A percentile compares a stretch with the other conserved stretches of the same genome.
Evolutionary conservation across 2,888 invertebrate species (phyloP).

Genomic region (Diarsia dahlii): DNA sequence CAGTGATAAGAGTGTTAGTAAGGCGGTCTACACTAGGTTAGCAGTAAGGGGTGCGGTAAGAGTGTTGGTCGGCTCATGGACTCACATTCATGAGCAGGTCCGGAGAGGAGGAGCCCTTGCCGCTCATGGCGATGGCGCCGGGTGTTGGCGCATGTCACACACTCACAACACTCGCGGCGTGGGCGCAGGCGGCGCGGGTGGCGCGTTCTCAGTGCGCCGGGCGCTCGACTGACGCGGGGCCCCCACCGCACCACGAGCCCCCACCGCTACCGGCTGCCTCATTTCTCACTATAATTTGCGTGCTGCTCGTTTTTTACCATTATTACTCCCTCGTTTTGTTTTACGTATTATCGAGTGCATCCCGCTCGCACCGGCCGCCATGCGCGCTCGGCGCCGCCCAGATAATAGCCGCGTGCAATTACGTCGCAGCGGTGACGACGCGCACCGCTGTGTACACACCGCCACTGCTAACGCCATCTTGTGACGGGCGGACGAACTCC

Average conservation of each 20-base stretch:
- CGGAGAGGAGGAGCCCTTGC: constrained; percentile 69
- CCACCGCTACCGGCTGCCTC: constrained; percentile 91
- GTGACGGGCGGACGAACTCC: constrained; percentile 78
- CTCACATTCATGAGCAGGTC: constrained; percentile 91
- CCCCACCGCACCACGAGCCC: constrained; percentile 86
- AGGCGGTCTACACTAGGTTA: constrained; percentile 47
- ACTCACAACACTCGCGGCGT: constrained; percentile 86
- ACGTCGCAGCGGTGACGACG: constrained; percentile 76
- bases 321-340: constrained; percentile 91
- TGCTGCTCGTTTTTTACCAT: constrained; percentile 91
- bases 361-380: constrained; percentile 91
- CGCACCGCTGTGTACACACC: constrained; percentile 38
- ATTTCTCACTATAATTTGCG: constrained; percentile 91
- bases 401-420: constrained; percentile 90
- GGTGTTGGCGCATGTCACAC: constrained; percentile 87
- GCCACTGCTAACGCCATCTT: constrained; percentile 85
- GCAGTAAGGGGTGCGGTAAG: constrained; percentile 49
- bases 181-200: constrained; percentile 86
- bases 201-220: constrained; percentile 83
- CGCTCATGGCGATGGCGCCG: constrained; percentile 69
- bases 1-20: constrained; percentile 60
- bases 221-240: constrained; percentile 87
- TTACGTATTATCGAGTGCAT: constrained; percentile 91
- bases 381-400: constrained; percentile 89
- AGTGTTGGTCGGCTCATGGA: constrained; percentile 69